Conservation (phyloP, 2,113 vertebrate genomes). For the Alectura lathami region DNA sequence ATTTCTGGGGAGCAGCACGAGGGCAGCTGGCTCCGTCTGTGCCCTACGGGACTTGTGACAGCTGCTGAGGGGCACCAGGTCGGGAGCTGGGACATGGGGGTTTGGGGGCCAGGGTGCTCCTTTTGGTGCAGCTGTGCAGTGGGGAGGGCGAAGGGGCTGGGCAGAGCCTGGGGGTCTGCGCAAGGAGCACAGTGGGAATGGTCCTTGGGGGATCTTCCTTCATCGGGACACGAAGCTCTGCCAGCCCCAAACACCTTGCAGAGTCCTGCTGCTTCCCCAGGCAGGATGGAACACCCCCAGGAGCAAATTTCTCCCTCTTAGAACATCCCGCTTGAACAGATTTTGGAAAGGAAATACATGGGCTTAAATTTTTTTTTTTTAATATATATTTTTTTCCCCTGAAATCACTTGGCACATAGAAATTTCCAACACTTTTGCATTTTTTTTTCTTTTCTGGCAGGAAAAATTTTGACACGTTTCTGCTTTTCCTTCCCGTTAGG, state of each 20-base stretch:
- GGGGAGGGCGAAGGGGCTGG: not conserved
- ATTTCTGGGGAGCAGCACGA: not conserved
- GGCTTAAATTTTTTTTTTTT: not conserved
- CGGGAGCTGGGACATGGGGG: not conserved
- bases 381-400: too few relatives aligned
- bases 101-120: not conserved
- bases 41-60: not conserved
- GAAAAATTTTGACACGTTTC: conserved; percentile 9
- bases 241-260: not conserved
- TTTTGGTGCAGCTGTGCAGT: not conserved
- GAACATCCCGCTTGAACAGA: not conserved
- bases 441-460: not conserved
- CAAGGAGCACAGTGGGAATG: accelerated
- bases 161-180: not conserved
- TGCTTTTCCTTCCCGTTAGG: not conserved
- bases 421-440: not conserved
- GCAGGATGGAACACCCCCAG: not conserved
- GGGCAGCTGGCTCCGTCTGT: not conserved
- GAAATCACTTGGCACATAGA: not conserved
- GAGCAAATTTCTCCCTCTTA: not conserved
- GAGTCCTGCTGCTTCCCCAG: not conserved
- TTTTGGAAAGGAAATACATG: not conserved
- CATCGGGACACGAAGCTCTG: not conserved
- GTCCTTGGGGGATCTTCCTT: not conserved
- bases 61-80: not conserved